phyloP scores from a whole-genome alignment of 37 sponge, comb jelly and placozoan species.

The Hexactinellida sp. region DNA sequence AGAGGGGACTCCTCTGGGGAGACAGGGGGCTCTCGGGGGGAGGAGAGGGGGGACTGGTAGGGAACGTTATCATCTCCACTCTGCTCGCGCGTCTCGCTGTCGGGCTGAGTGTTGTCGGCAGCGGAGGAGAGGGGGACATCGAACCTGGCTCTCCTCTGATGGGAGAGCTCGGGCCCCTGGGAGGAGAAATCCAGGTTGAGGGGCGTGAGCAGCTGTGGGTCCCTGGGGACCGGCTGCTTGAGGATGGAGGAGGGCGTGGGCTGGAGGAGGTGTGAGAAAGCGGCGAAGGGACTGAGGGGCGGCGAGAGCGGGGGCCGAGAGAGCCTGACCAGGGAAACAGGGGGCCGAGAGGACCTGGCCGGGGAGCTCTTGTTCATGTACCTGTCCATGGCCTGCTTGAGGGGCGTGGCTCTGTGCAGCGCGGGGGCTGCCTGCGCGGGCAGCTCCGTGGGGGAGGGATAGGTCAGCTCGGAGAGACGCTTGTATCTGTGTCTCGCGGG shows the following conservation, averaged over 20 bases:
- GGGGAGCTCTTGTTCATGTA: background rate
- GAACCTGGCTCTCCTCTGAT: background rate
- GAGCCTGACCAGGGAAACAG: background rate
- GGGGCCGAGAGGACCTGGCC: background rate
- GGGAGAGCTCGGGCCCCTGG: background rate
- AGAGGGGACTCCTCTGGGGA: background rate
- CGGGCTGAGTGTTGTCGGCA: background rate
- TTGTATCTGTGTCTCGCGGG: background rate
- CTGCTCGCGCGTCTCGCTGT: no score
- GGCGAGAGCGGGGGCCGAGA: background rate
- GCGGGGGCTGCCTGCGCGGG: background rate
- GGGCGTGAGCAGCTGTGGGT: background rate
- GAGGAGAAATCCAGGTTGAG: background rate
- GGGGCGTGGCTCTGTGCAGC: background rate
- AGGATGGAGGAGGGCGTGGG: background rate
- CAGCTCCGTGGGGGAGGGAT: background rate
- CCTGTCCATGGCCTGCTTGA: background rate
- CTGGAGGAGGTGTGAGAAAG: background rate
- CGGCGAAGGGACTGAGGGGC: background rate
- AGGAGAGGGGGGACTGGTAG: background rate
- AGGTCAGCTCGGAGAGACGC: constrained; percentile 5
- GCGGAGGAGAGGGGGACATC: background rate
- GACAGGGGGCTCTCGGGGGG: background rate
- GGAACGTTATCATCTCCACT: background rate
- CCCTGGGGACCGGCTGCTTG: background rate